Conservation (phyloP, 2,797 vertebrate species). For the Microcaecilia unicolor region DNA sequence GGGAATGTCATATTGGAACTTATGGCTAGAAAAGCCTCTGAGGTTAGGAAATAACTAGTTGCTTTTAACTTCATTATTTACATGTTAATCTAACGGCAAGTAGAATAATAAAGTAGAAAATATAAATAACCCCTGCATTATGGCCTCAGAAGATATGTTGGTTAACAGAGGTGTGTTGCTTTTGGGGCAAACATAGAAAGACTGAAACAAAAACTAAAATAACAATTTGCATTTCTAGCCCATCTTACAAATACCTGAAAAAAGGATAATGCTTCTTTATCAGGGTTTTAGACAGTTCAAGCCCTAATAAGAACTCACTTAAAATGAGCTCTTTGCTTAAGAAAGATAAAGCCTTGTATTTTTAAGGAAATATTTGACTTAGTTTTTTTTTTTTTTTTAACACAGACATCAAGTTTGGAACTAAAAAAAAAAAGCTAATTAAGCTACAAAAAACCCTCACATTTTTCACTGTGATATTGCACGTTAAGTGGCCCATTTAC, state of each 20-base stretch:
- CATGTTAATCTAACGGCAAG: too few species aligned
- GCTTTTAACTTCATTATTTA: slow-evolving; percentile 8
- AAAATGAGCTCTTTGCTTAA: slow-evolving; percentile 19
- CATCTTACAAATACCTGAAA: too few species aligned
- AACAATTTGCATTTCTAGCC: too few species aligned
- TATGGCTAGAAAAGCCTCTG: slow-evolving; percentile 24
- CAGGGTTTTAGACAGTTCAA: slow-evolving; percentile 29
- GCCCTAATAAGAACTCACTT: slow-evolving; percentile 18
- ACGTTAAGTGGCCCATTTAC: slow-evolving; percentile 52
- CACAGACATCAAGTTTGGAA: slow-evolving; percentile 31
- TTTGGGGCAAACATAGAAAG: too few species aligned
- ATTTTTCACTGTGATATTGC: slow-evolving; percentile 52
- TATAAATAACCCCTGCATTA: too few species aligned
- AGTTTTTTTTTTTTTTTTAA: slow-evolving; percentile 32
- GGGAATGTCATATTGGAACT: slow-evolving; percentile 22
- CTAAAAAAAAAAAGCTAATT: slow-evolving; percentile 31
- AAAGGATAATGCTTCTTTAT: too few species aligned
- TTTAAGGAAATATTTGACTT: slow-evolving; percentile 30
- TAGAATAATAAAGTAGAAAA: too few species aligned
- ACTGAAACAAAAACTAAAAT: too few species aligned
- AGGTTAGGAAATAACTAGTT: slow-evolving; percentile 16
- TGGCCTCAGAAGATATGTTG: too few species aligned
- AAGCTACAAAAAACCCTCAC: slow-evolving; percentile 42
- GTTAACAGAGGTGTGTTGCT: too few species aligned
- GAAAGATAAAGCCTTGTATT: slow-evolving; percentile 17